A percentile compares a stretch with the other conserved stretches of the same genome.
Conservation (phyloP, 2,113 vertebrate species). For the Orycteropus afer region DNA sequence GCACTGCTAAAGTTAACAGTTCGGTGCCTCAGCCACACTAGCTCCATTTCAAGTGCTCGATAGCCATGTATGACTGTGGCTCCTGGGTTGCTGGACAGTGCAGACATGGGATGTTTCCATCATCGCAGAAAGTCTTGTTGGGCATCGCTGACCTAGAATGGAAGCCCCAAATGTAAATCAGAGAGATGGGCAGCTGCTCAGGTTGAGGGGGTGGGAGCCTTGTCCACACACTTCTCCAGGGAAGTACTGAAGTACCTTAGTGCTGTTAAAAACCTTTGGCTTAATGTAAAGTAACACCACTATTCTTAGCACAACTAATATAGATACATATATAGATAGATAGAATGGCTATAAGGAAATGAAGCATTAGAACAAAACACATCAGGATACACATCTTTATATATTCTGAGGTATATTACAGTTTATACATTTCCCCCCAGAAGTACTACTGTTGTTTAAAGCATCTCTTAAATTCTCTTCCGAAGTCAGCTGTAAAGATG, state of each 20-base stretch:
- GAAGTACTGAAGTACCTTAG: not conserved
- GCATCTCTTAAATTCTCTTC: not conserved
- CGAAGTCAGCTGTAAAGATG: not conserved
- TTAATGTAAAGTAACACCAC: not conserved
- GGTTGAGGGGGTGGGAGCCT: not conserved
- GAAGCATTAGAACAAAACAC: not conserved
- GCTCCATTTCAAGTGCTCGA: not conserved
- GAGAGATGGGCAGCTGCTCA: not conserved
- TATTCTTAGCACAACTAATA: not conserved
- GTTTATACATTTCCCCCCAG: not conserved
- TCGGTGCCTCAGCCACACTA: not conserved
- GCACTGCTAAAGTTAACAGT: not conserved
- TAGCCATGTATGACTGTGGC: not conserved
- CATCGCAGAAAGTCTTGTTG: not conserved
- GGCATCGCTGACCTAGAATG: not conserved
- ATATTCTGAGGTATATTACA: not conserved
- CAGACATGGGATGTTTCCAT: not conserved
- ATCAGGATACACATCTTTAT: not conserved
- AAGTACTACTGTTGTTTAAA: constrained; percentile 2
- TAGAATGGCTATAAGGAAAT: not conserved
- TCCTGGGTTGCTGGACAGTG: not conserved
- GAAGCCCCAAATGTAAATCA: not conserved
- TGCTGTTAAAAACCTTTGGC: not conserved
- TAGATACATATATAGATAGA: no score
- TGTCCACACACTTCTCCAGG: not conserved